A percentile compares a stretch with the other conserved stretches of the same genome.
Conservation (phyloP, 1,140 invertebrate genomes). For the Halesus radiatus region DNA sequence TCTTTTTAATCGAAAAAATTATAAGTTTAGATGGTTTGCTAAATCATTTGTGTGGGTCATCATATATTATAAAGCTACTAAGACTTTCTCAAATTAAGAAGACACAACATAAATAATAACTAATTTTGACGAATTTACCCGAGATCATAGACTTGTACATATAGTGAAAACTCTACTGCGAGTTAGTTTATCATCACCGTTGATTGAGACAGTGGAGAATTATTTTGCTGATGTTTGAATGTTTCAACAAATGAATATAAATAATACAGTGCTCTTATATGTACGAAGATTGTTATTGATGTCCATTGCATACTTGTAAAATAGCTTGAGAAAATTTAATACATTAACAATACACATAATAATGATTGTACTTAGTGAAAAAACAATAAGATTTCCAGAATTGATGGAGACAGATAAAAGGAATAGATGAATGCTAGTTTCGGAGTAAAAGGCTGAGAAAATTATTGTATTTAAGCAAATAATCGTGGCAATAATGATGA, state of each 20-base stretch:
- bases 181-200: too few relatives aligned
- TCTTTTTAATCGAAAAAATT: too few relatives aligned
- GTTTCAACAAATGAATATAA: conserved; percentile 14
- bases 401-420: not conserved
- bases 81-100: too few relatives aligned
- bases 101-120: too few relatives aligned
- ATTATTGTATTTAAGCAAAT: not conserved
- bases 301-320: conserved; percentile 29
- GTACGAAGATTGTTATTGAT: conserved; percentile 20
- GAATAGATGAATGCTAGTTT: not conserved
- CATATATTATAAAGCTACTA: too few relatives aligned
- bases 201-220: too few relatives aligned
- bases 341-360: not conserved
- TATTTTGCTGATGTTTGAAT: not conserved
- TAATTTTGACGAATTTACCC: too few relatives aligned
- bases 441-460: not conserved
- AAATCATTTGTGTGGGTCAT: too few relatives aligned
- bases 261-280: conserved; percentile 34
- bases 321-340: not conserved
- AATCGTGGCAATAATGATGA: too few relatives aligned
- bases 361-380: not conserved
- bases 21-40: too few relatives aligned
- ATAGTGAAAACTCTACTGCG: too few relatives aligned
- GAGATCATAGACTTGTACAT: too few relatives aligned
- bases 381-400: not conserved